phyloP scores from a whole-genome alignment of 1,140 invertebrate species.

The Andricus grossulariae region DNA sequence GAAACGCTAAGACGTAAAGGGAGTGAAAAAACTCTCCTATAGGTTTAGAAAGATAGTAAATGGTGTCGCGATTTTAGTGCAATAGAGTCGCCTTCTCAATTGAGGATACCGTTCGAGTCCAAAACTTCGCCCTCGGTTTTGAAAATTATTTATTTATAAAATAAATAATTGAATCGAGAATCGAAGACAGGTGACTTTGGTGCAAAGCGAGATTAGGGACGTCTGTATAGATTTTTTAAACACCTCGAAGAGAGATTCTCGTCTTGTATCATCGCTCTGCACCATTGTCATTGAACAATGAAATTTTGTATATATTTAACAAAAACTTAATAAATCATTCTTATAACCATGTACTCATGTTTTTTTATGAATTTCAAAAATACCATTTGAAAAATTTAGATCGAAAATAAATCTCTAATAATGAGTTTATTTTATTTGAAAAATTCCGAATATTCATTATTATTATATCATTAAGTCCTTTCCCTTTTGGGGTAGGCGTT shows the following conservation, averaged over 20 bases:
- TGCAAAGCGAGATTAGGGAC: slow-evolving; percentile 72
- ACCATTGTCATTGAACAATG: slow-evolving; percentile 66
- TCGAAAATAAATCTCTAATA: too few species aligned
- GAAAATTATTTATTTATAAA: slow-evolving; percentile 43
- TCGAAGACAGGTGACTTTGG: slow-evolving; percentile 63
- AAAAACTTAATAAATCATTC: slow-evolving; percentile 55
- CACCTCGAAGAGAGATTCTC: slow-evolving; percentile 37
- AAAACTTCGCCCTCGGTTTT: slow-evolving; percentile 32
- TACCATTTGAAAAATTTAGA: too few species aligned
- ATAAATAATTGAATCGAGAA: slow-evolving; percentile 42
- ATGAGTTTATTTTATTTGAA: too few species aligned
- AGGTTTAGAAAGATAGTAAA: slow-evolving; percentile 37
- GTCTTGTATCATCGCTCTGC: slow-evolving; percentile 70
- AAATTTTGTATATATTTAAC: slow-evolving; percentile 57
- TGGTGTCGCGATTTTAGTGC: slow-evolving; percentile 46
- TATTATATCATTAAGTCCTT: too few species aligned
- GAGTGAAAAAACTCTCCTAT: slow-evolving; percentile 25
- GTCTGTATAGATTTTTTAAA: slow-evolving; percentile 56
- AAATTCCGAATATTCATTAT: too few species aligned
- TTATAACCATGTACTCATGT: slow-evolving; percentile 46
- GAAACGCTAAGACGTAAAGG: slow-evolving; percentile 36
- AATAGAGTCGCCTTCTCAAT: slow-evolving; percentile 44
- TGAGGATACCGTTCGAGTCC: slow-evolving; percentile 38
- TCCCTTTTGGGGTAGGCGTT: too few species aligned
- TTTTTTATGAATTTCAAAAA: too few species aligned